Evolutionary conservation across 2,797 vertebrate species (phyloP).

Genomic region (Crossoptilon crossoptilon): DNA sequence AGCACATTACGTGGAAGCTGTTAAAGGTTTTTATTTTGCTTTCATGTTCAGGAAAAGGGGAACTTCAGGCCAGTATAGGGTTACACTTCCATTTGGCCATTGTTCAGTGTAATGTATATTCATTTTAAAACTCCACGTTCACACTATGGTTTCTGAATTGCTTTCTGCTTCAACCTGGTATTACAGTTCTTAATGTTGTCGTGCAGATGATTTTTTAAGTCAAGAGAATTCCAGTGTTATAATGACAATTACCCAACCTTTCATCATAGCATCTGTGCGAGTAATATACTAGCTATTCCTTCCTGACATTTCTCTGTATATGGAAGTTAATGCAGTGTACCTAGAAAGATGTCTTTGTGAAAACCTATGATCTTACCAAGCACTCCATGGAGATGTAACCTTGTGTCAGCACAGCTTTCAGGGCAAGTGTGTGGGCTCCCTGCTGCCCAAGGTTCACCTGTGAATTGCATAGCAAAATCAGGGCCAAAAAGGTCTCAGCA

Average conservation of each 20-base stretch:
- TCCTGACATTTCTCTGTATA: not conserved
- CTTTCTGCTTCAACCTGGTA: not conserved
- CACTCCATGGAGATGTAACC: not conserved
- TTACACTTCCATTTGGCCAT: not conserved
- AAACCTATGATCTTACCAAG: not conserved
- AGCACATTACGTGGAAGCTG: not conserved
- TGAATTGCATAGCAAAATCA: not conserved
- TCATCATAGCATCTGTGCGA: not conserved
- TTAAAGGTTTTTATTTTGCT: not conserved
- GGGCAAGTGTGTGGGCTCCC: fast-evolving
- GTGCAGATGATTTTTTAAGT: not conserved
- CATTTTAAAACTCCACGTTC: slow-evolving; percentile 2
- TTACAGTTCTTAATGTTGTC: not conserved
- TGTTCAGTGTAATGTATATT: not conserved
- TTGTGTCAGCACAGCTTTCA: not conserved
- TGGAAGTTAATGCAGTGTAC: not conserved
- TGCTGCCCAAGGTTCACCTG: not conserved
- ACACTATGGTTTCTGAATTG: not conserved
- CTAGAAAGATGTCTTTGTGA: not conserved
- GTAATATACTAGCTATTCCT: not conserved
- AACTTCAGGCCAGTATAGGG: not conserved
- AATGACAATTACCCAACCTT: not conserved
- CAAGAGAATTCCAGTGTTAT: not conserved
- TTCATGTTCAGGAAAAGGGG: not conserved
- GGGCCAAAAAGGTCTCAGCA: not conserved